Conservation (phyloP, 1,140 invertebrate species). For the Cyclargus thomasi region DNA sequence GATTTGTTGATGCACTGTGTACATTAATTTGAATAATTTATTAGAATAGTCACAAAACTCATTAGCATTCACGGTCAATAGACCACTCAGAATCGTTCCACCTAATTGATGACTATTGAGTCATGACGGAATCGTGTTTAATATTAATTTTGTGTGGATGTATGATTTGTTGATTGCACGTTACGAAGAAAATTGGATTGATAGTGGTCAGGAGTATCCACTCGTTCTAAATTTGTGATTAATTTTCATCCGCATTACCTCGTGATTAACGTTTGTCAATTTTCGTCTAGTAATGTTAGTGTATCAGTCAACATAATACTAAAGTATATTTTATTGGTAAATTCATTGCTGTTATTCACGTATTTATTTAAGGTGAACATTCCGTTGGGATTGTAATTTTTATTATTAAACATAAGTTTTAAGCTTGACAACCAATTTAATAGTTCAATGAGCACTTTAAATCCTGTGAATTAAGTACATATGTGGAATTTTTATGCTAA, state of each 20-base stretch:
- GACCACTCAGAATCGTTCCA: slow-evolving; percentile 11
- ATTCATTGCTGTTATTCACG: no score
- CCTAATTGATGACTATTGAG: slow-evolving; percentile 11
- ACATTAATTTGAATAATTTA: slow-evolving; percentile 32
- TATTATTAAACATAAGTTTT: no score
- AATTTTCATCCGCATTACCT: neutral
- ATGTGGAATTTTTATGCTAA: no score
- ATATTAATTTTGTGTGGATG: slow-evolving; percentile 8
- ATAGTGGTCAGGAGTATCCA: neutral
- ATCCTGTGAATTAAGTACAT: no score
- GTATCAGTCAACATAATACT: no score
- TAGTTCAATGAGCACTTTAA: no score
- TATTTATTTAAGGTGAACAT: no score
- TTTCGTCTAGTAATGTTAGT: neutral
- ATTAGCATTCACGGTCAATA: slow-evolving; percentile 27
- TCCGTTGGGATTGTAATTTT: no score
- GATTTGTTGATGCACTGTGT: neutral
- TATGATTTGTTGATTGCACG: slow-evolving; percentile 10
- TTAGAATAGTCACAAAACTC: slow-evolving; percentile 21
- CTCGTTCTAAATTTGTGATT: neutral
- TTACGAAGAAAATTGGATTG: slow-evolving; percentile 7
- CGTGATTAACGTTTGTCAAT: neutral
- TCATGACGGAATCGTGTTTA: slow-evolving; percentile 2
- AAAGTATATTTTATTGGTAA: no score
- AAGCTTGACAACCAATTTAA: no score